A percentile compares a stretch with the other conserved stretches of the same genome.
These are phyloP conservation scores for Papilio machaon DNA, from an alignment of 1,140 invertebrate genomes.

Conservation along the genomic window DNA sequence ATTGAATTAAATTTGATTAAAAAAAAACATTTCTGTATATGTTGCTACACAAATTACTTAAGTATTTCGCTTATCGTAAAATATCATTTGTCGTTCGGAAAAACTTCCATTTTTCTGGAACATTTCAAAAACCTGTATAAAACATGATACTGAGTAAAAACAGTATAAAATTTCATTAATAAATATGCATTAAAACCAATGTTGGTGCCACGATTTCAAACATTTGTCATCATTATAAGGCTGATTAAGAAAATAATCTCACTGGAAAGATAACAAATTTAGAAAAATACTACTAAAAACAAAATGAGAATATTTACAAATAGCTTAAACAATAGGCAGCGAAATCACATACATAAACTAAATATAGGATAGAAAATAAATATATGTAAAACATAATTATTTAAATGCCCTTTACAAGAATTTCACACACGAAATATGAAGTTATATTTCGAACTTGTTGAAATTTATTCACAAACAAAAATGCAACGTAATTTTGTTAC, in stretches of 20 bases:
- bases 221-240: conserved; percentile 18
- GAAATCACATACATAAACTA: conserved; percentile 63
- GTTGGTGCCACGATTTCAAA: background rate
- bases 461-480: conserved; percentile 61
- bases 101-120: background rate
- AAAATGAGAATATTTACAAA: conserved; percentile 71
- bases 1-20: background rate
- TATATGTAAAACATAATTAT: conserved; percentile 67
- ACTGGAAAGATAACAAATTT: conserved; percentile 65
- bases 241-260: conserved; percentile 53
- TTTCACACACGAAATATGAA: conserved; percentile 65
- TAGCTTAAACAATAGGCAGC: conserved; percentile 58
- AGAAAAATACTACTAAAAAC: conserved; percentile 57
- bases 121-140: conserved; percentile 5
- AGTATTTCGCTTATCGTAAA: too few relatives aligned
- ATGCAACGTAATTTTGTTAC: conserved; percentile 47
- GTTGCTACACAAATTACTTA: too few relatives aligned
- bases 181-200: background rate
- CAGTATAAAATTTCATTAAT: background rate
- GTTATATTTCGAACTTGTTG: conserved; percentile 63
- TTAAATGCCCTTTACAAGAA: conserved; percentile 74
- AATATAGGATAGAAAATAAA: conserved; percentile 56
- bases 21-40: background rate
- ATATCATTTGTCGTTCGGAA: background rate
- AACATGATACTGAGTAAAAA: background rate